Percentiles rank a stretch among this genome's conserved stretches.
These are phyloP conservation scores for Oncorhynchus keta DNA, from an alignment of 2,113 vertebrate species.

Conservation along the genomic window DNA sequence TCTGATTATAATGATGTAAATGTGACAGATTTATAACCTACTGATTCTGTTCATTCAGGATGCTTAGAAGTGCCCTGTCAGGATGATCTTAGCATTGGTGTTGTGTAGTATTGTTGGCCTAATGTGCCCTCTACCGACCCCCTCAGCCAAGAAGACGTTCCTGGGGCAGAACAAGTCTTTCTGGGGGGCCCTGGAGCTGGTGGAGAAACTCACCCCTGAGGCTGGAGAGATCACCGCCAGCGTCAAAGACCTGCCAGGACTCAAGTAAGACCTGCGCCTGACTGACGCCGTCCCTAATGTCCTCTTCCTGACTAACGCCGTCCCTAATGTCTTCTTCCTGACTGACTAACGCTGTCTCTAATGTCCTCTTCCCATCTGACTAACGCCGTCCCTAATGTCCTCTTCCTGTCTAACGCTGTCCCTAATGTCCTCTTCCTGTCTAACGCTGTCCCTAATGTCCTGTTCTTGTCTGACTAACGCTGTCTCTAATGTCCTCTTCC, in stretches of 20 bases:
- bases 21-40: too few species aligned
- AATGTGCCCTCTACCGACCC: neutral
- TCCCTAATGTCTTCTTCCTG: neutral
- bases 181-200: constrained; percentile 94
- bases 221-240: constrained; percentile 97
- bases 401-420: too few species aligned
- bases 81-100: too few species aligned
- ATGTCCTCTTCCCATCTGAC: too few species aligned
- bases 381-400: too few species aligned
- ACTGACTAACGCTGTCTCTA: too few species aligned
- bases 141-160: constrained; percentile 93
- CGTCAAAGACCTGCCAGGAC: constrained; percentile 95
- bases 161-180: constrained; percentile 99
- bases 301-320: neutral
- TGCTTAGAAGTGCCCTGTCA: neutral
- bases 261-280: constrained; percentile 80
- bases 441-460: too few species aligned
- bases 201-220: constrained; percentile 96
- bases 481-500: too few species aligned
- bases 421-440: too few species aligned
- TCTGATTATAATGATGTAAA: too few species aligned
- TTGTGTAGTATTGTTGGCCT: too few species aligned
- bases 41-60: neutral
- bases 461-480: too few species aligned
- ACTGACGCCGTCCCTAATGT: neutral